These are phyloP conservation scores for Molanna angustata DNA, from an alignment of 2,888 invertebrate genomes.

Conservation along the genomic window DNA sequence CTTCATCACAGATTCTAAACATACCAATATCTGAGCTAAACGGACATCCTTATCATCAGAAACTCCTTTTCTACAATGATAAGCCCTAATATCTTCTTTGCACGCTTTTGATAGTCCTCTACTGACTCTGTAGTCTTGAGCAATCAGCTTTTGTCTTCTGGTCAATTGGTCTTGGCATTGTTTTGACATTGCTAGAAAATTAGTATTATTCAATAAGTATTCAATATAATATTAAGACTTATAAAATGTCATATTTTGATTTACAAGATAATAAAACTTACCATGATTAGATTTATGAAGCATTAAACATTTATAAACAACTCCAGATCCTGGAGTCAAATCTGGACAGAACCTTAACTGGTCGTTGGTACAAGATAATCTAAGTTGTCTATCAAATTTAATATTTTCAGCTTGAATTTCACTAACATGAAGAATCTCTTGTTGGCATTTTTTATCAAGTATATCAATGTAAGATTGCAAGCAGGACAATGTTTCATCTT, in stretches of 20 bases:
- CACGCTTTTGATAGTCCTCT: slow-evolving; percentile 87
- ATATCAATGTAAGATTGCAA: slow-evolving; percentile 67
- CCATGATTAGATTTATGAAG: slow-evolving; percentile 74
- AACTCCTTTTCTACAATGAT: slow-evolving; percentile 80
- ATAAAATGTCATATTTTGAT: too few species aligned
- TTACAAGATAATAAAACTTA: slow-evolving; percentile 42
- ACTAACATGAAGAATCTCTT: slow-evolving; percentile 77
- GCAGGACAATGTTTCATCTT: slow-evolving; percentile 82
- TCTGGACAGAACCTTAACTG: slow-evolving; percentile 74
- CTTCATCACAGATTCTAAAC: slow-evolving; percentile 76
- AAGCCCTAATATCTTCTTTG: slow-evolving; percentile 81
- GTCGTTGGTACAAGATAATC: slow-evolving; percentile 85
- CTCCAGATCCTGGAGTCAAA: slow-evolving; percentile 72
- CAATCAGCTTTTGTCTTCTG: slow-evolving; percentile 82
- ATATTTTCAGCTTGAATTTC: slow-evolving; percentile 89
- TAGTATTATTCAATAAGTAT: too few species aligned
- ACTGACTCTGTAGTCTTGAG: slow-evolving; percentile 87
- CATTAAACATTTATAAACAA: slow-evolving; percentile 86
- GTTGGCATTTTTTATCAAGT: slow-evolving; percentile 66
- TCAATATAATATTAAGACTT: too few species aligned
- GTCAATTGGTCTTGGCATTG: slow-evolving; percentile 81
- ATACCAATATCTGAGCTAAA: slow-evolving; percentile 86
- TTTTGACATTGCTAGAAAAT: slow-evolving; percentile 53
- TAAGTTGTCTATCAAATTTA: slow-evolving; percentile 85
- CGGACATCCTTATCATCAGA: slow-evolving; percentile 81